Evolutionary conservation across 2,113 vertebrate genomes (phyloP).

Genomic region (Callaeas wilsoni): DNA sequence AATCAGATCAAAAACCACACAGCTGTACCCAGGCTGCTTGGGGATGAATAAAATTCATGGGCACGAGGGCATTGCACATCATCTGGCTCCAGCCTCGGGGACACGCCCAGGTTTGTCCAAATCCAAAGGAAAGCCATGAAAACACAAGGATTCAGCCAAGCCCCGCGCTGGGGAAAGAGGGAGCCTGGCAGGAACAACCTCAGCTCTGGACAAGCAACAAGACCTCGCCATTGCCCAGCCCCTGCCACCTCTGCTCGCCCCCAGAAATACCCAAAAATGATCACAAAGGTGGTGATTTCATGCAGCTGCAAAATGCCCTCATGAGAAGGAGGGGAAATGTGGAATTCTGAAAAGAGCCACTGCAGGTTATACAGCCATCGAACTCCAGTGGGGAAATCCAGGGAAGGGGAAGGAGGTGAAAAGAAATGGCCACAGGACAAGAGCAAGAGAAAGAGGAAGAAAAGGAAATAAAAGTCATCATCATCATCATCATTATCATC

Average conservation of each 20-base stretch:
- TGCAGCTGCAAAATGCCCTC: conserved; percentile 25
- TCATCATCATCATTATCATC: conserved; percentile 58
- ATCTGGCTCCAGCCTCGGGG: not conserved
- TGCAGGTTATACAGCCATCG: conserved; percentile 51
- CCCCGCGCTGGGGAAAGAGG: not conserved
- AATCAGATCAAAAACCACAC: not conserved
- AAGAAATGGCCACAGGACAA: conserved; percentile 49
- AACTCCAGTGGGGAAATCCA: conserved; percentile 19
- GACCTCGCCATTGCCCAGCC: not conserved
- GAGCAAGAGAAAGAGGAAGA: conserved; percentile 11
- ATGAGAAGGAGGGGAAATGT: not conserved
- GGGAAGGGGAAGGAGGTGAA: not conserved
- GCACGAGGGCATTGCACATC: not conserved
- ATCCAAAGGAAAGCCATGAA: not conserved
- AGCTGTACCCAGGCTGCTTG: not conserved
- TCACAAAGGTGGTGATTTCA: conserved; percentile 29
- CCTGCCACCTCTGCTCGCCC: not conserved
- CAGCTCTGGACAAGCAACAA: not conserved
- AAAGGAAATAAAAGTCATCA: conserved; percentile 31
- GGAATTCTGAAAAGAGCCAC: conserved; percentile 55
- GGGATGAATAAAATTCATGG: not conserved
- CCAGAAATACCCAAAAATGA: not conserved
- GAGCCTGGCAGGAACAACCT: not conserved
- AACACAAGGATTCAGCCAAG: not conserved
- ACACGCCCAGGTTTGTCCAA: not conserved